Evolutionary conservation across 2,888 invertebrate species (phyloP).

Genomic region (Polymixis lichenea): DNA sequence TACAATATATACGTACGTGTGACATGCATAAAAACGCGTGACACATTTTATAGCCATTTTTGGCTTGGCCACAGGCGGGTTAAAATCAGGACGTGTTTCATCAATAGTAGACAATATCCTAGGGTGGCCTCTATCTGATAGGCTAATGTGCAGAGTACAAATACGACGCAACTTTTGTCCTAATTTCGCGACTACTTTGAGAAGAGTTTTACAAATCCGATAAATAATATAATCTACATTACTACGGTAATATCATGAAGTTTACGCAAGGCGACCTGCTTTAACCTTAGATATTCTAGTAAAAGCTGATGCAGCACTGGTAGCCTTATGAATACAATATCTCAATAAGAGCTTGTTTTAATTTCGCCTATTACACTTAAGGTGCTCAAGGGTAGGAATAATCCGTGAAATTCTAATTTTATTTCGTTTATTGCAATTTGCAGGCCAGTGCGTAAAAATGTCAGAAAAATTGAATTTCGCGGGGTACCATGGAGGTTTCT

Average conservation of each 20-base stretch:
- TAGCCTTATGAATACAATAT: constrained; percentile 2
- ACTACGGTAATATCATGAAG: constrained; percentile 3
- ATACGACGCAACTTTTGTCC: not conserved
- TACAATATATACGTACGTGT: too few species aligned
- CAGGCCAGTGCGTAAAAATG: too few species aligned
- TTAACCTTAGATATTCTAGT: not conserved
- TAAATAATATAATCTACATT: constrained; percentile 17
- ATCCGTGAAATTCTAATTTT: too few species aligned
- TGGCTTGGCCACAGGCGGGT: not conserved
- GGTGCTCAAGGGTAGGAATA: too few species aligned
- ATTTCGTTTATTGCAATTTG: too few species aligned
- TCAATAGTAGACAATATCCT: not conserved
- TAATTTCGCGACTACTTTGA: not conserved
- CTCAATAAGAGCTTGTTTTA: constrained; percentile 4
- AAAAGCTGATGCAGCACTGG: constrained; percentile 10
- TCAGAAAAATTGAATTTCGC: too few species aligned
- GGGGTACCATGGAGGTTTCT: too few species aligned
- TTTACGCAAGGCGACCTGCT: not conserved
- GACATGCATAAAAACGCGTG: not conserved
- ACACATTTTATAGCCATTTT: not conserved
- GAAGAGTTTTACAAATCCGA: not conserved
- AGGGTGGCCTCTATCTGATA: not conserved
- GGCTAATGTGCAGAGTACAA: not conserved
- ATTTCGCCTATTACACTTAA: constrained; percentile 14
- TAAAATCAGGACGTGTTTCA: not conserved